These are phyloP conservation scores for Amphimedon queenslandica DNA, from an alignment of 37 sponge, comb jelly and placozoan genomes.

Conservation along the genomic window DNA sequence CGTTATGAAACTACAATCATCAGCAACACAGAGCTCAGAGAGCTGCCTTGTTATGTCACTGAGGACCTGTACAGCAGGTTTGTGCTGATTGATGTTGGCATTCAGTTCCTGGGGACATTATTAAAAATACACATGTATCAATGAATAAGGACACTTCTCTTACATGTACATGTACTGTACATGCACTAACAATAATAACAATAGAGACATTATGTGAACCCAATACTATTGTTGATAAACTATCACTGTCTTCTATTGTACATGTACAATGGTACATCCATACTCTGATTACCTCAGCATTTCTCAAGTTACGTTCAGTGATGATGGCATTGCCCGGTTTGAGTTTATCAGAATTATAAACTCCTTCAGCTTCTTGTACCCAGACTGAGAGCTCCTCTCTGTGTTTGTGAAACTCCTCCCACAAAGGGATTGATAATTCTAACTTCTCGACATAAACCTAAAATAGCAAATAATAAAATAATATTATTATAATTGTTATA, in stretches of 20 bases:
- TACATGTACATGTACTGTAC: too few relatives aligned
- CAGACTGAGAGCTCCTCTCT: conserved; percentile 9
- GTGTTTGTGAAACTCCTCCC: conserved; percentile 44
- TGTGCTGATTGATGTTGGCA: conserved; percentile 6
- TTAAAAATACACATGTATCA: too few relatives aligned
- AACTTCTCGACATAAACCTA: conserved; percentile 12
- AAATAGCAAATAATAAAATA: background rate
- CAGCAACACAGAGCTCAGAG: conserved; percentile 5
- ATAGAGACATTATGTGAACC: too few relatives aligned
- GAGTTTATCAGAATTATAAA: conserved; percentile 17
- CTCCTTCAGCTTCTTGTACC: conserved; percentile 16
- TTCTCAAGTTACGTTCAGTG: conserved; percentile 31
- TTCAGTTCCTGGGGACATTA: conserved; percentile 9
- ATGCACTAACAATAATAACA: too few relatives aligned
- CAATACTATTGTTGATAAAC: too few relatives aligned
- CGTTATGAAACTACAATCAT: conserved; percentile 17
- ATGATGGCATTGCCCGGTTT: conserved; percentile 28
- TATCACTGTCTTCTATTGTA: too few relatives aligned
- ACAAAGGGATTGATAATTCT: conserved; percentile 55
- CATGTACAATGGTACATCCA: background rate
- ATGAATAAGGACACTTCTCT: too few relatives aligned
- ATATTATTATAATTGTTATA: too few relatives aligned
- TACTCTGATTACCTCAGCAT: conserved; percentile 19
- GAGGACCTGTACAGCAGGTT: background rate
- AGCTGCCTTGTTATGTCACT: background rate